Base-by-base conservation (phyloP, 53 echinoderm and acorn worm genomes). In the Temnopleurus reevesii region DNA sequence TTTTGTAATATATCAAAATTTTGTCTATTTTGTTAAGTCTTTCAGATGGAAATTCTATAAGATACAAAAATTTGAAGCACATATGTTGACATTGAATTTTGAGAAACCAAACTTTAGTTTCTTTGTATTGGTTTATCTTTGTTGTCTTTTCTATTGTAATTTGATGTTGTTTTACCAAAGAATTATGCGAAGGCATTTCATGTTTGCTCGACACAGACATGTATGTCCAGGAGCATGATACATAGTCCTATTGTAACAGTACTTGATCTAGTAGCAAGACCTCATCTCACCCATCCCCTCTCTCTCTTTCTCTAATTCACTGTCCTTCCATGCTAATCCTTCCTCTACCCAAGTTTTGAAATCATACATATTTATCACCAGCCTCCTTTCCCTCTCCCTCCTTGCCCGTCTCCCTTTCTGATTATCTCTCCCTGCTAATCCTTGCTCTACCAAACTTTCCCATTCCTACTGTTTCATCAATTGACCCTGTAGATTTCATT, bases 191-290 rank as follows among this genome's bases (percentile, higher is more conserved):
- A 12, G 1, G 27, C 49, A 49, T 79, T 18, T 47, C 79, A 46
- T 5, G 79, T 79, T 79, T 79, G 49, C 41, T 1, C 9, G 46
- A 79, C 79, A 79, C 12, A 79, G 36, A 38, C 21, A 41, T 36
- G 23, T 27, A 47, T 79, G 79, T 79, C 24, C 46, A 49, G 79
- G 45, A 79, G 51, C 79, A 79, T 79, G 79, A 27, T 49, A 4
- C 36, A 79, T 49, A 79, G 79, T 79, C 79, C 79, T 79, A 79
- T 47, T 26, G 28, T 49, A 49, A 79, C 79, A 79, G 79, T 79
- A 79, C 79, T 79, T 79, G 4, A 17, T 49, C 5, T n/a, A 79
- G 79, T 79, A 79, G 79, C 2, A 28, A 46, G 5, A 18, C 2
- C 15, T 26, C 4, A 6, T 47, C 44, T 76, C 1, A 12, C 79